Conservation (phyloP, 2,113 vertebrate species). For the Ciconia stormi region DNA sequence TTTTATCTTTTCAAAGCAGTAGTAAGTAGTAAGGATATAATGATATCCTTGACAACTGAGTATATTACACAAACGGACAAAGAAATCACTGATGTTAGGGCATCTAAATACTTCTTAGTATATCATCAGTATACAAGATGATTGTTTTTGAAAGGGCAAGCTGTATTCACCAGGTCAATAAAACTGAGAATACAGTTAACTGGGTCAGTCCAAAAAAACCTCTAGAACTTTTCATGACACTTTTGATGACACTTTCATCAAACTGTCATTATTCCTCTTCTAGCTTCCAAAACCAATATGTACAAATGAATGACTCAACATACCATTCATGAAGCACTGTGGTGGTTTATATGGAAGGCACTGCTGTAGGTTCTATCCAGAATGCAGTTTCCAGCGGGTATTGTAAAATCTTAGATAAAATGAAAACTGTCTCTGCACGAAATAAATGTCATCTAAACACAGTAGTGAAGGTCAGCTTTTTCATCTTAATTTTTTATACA, state of each 20-base stretch:
- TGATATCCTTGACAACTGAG: neutral
- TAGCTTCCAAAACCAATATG: neutral
- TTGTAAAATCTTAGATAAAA: neutral
- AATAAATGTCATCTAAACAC: neutral
- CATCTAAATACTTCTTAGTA: neutral
- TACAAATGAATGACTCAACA: neutral
- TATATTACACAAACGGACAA: neutral
- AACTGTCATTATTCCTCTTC: neutral
- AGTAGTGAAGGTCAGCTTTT: neutral
- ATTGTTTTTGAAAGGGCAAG: neutral
- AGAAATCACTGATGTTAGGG: neutral
- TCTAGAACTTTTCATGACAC: neutral
- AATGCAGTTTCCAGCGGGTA: neutral
- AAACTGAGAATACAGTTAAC: neutral
- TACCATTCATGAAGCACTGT: neutral
- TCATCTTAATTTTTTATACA: neutral
- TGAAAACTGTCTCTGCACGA: neutral
- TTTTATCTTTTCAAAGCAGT: neutral
- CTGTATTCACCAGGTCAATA: neutral
- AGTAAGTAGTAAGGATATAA: neutral
- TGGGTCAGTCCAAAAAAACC: neutral
- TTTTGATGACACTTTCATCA: no score
- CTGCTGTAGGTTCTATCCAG: neutral
- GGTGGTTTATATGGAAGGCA: neutral
- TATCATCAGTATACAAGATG: neutral